phyloP scores from a whole-genome alignment of 2,797 vertebrate species.

The Tenualosa ilisha region DNA sequence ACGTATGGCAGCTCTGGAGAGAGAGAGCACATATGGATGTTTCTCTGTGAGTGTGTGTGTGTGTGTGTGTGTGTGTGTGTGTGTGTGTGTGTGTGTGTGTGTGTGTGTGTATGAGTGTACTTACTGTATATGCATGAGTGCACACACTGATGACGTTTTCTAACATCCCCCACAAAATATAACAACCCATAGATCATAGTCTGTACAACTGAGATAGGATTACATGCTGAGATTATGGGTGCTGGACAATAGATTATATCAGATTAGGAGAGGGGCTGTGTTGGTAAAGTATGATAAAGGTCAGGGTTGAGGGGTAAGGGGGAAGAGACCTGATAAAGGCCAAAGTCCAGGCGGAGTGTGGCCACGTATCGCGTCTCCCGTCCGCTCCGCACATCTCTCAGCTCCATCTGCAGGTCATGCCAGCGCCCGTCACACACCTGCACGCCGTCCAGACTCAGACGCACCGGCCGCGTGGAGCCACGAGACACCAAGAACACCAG shows the following conservation, averaged over 20 bases:
- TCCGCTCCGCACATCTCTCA: constrained; percentile 85
- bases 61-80: constrained; percentile 13
- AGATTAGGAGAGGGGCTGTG: constrained; percentile 26
- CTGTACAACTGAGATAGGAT: constrained; percentile 32
- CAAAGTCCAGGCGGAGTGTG: constrained; percentile 90
- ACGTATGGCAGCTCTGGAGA: background rate
- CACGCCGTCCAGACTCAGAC: constrained; percentile 88
- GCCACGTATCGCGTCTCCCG: constrained; percentile 85
- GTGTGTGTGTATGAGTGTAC: background rate
- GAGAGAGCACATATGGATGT: background rate
- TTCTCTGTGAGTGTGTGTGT: constrained; percentile 16
- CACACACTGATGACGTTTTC: background rate
- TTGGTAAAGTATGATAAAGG: background rate
- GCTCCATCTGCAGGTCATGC: constrained; percentile 93
- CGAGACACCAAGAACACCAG: constrained; percentile 87
- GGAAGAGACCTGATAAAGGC: constrained; percentile 86
- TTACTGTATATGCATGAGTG: background rate
- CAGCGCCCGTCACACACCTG: constrained; percentile 90
- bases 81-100: constrained; percentile 25
- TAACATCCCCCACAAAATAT: background rate
- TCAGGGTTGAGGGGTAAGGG: background rate
- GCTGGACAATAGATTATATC: constrained; percentile 32
- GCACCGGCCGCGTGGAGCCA: constrained; percentile 78
- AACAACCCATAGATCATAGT: background rate
- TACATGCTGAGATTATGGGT: constrained; percentile 28